Evolutionary conservation across 2,797 vertebrate genomes (phyloP).

Genomic region (Kryptopterus vitreolus): DNA sequence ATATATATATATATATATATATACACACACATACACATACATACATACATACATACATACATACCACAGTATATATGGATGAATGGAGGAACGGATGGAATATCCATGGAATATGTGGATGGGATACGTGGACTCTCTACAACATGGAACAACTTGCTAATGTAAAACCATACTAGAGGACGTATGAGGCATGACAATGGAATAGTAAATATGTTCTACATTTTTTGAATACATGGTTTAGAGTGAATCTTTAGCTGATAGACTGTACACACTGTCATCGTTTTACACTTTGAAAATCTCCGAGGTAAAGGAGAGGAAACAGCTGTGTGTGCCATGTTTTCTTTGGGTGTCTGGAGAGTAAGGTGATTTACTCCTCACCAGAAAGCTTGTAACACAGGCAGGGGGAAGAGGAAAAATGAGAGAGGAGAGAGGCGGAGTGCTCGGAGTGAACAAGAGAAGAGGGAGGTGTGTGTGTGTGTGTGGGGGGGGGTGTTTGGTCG

Average conservation of each 20-base stretch:
- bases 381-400: constrained; percentile 39
- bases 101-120: no score
- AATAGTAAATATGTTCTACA: not conserved
- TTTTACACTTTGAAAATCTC: constrained; percentile 31
- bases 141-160: not conserved
- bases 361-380: constrained; percentile 66
- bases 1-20: no score
- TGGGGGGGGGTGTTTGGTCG: no score
- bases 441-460: constrained; percentile 39
- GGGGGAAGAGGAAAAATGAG: constrained; percentile 23
- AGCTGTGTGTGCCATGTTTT: constrained; percentile 67
- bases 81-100: no score
- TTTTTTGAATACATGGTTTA: not conserved
- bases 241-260: not conserved
- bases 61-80: no score
- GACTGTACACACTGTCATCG: constrained; percentile 13
- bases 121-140: no score
- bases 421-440: not conserved
- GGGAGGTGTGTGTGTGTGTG: constrained; percentile 36
- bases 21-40: no score
- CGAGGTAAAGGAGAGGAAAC: constrained; percentile 64
- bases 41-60: no score
- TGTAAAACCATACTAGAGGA: constrained; percentile 1
- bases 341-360: constrained; percentile 57
- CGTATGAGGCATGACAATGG: not conserved